Percentiles rank a stretch among this genome's conserved stretches.
phyloP scores from a whole-genome alignment of 2,113 vertebrate species.

The Oryzias melastigma region DNA sequence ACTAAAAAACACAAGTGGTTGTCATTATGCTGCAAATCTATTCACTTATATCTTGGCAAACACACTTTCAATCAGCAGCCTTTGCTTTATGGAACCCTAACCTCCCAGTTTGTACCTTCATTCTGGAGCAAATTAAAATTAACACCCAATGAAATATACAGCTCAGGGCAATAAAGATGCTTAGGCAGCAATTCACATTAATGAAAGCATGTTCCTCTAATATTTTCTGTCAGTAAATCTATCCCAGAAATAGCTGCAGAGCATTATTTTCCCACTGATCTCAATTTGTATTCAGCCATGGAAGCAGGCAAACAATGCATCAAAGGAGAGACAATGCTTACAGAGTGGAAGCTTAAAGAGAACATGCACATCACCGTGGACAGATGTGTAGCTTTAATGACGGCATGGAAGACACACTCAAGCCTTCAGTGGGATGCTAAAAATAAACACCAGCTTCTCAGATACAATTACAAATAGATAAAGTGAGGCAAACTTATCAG shows the following conservation, averaged over 20 bases:
- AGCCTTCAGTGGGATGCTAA: constrained; percentile 45
- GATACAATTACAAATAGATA: constrained; percentile 50
- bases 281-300: constrained; percentile 5
- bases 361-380: constrained; percentile 23
- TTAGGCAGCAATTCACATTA: constrained; percentile 47
- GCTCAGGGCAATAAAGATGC: constrained; percentile 45
- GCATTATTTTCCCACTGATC: constrained; percentile 17
- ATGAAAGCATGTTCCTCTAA: constrained; percentile 61
- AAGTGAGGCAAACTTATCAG: constrained; percentile 32
- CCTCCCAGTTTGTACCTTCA: constrained; percentile 16
- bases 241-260: constrained; percentile 14
- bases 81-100: constrained; percentile 18
- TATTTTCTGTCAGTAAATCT: constrained; percentile 50
- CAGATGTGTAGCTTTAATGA: constrained; percentile 7
- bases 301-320: constrained; percentile 17
- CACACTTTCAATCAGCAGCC: background rate
- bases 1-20: constrained; percentile 22
- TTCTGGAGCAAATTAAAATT: constrained; percentile 23
- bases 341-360: constrained; percentile 5
- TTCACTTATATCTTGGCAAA: constrained; percentile 25
- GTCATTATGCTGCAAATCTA: constrained; percentile 24
- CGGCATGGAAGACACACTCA: constrained; percentile 22
- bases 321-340: constrained; percentile 11
- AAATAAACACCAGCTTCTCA: constrained; percentile 54
- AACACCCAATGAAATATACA: constrained; percentile 36